Conservation (phyloP, 2,797 vertebrate species). For the Pseudochirops cupreus region DNA sequence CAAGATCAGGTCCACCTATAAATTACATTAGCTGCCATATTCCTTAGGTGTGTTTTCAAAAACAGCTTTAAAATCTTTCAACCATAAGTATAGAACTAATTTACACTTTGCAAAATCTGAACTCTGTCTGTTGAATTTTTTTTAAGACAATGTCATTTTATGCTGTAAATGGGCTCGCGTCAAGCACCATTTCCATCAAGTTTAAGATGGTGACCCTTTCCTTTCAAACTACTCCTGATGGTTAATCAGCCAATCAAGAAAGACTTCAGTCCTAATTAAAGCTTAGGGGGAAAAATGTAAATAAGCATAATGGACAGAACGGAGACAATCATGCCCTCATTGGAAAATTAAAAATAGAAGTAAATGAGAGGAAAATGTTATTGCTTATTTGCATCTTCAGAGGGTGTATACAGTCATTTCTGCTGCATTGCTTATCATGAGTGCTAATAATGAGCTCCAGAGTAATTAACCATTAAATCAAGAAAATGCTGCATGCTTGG, state of each 20-base stretch:
- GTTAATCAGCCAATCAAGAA: slow-evolving; percentile 77
- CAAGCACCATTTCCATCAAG: slow-evolving; percentile 46
- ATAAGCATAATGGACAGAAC: slow-evolving; percentile 63
- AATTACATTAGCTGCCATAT: slow-evolving; percentile 49
- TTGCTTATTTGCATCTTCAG: slow-evolving; percentile 75
- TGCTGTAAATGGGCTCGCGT: not conserved
- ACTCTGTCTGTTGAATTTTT: slow-evolving; percentile 37
- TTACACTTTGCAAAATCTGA: slow-evolving; percentile 67
- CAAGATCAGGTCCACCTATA: slow-evolving; percentile 48
- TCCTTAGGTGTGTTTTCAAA: slow-evolving; percentile 63
- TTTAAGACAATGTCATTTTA: slow-evolving; percentile 45
- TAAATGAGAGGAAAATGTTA: slow-evolving; percentile 72
- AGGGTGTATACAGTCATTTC: slow-evolving; percentile 59
- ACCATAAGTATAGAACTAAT: slow-evolving; percentile 64
- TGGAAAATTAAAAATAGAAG: slow-evolving; percentile 66
- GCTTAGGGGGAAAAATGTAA: slow-evolving; percentile 62
- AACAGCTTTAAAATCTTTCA: slow-evolving; percentile 67
- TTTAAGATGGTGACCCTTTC: slow-evolving; percentile 68
- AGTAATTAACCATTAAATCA: slow-evolving; percentile 79
- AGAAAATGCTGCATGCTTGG: slow-evolving; percentile 63
- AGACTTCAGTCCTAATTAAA: slow-evolving; percentile 75
- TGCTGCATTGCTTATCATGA: slow-evolving; percentile 68
- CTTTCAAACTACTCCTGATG: slow-evolving; percentile 64
- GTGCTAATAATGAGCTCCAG: slow-evolving; percentile 77
- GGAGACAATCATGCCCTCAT: slow-evolving; percentile 69